phyloP scores from a whole-genome alignment of 2,888 invertebrate species.

The Cerastis leucographa region DNA sequence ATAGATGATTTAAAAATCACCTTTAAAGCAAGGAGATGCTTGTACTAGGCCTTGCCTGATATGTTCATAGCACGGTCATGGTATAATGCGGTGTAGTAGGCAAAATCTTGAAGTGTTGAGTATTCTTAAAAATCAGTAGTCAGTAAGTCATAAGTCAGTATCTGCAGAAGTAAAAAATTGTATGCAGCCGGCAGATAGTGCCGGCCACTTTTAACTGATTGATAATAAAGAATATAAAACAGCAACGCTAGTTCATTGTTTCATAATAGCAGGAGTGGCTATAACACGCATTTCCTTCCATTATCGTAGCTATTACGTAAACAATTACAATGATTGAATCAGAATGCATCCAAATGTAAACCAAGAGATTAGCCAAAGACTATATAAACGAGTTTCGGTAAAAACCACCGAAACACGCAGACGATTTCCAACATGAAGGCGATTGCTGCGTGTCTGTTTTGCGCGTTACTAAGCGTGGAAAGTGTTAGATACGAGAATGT shows the following conservation, averaged over 20 bases:
- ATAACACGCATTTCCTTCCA: slow-evolving; percentile 24
- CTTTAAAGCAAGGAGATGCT: too few species aligned
- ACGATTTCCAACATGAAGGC: slow-evolving; percentile 50
- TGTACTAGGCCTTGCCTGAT: too few species aligned
- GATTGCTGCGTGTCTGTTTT: slow-evolving; percentile 43
- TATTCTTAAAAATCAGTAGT: too few species aligned
- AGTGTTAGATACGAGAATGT: slow-evolving; percentile 55
- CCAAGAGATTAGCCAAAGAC: background rate
- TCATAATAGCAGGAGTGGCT: background rate
- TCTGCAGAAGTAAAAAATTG: background rate
- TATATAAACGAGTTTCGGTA: slow-evolving; percentile 26
- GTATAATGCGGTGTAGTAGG: too few species aligned
- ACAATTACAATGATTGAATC: background rate
- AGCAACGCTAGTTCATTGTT: background rate
- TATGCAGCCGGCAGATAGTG: background rate
- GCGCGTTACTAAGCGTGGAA: slow-evolving; percentile 28
- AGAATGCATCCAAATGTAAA: background rate
- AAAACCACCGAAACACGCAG: slow-evolving; percentile 4
- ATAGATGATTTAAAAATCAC: too few species aligned
- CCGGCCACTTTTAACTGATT: background rate
- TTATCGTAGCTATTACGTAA: slow-evolving; percentile 7
- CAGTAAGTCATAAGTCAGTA: background rate
- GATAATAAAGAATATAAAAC: background rate
- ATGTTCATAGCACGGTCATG: too few species aligned
- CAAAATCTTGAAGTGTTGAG: too few species aligned